Evolutionary conservation across 2,113 vertebrate genomes (phyloP).

Genomic region (Tetrao urogallus): DNA sequence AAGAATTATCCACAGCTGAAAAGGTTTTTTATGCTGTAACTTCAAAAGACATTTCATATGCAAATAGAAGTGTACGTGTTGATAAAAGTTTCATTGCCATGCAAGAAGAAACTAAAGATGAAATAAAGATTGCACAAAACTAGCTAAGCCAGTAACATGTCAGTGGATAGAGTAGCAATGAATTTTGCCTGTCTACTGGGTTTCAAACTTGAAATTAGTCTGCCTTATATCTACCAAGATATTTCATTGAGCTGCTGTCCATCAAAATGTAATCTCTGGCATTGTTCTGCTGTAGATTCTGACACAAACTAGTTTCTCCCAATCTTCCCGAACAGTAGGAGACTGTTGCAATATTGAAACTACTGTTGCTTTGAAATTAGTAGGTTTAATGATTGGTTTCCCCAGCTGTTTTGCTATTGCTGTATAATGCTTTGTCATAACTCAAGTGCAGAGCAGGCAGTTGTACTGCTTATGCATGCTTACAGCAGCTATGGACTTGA

Average conservation of each 20-base stretch:
- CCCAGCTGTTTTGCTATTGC: background rate
- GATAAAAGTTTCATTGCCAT: background rate
- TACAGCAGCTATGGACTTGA: background rate
- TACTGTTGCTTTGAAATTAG: background rate
- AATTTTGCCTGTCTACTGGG: constrained; percentile 16
- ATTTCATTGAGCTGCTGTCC: background rate
- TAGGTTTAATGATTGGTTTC: background rate
- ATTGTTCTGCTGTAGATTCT: background rate
- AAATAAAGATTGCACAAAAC: background rate
- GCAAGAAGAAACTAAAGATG: background rate
- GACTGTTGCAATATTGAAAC: background rate
- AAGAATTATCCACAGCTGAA: background rate
- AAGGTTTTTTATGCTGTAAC: background rate
- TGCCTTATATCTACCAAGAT: background rate
- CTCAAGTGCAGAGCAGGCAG: fast-evolving
- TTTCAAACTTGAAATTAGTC: constrained; percentile 7
- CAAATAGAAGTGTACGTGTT: background rate
- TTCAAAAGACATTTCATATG: background rate
- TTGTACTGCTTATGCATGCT: background rate
- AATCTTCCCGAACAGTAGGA: background rate
- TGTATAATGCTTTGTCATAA: background rate
- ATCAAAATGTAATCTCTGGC: background rate
- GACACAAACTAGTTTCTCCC: background rate
- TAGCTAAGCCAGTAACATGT: background rate
- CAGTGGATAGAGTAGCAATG: background rate